Percentiles rank a stretch among this genome's conserved stretches.
phyloP scores from a whole-genome alignment of 2,113 vertebrate species.

The Cinclus cinclus region DNA sequence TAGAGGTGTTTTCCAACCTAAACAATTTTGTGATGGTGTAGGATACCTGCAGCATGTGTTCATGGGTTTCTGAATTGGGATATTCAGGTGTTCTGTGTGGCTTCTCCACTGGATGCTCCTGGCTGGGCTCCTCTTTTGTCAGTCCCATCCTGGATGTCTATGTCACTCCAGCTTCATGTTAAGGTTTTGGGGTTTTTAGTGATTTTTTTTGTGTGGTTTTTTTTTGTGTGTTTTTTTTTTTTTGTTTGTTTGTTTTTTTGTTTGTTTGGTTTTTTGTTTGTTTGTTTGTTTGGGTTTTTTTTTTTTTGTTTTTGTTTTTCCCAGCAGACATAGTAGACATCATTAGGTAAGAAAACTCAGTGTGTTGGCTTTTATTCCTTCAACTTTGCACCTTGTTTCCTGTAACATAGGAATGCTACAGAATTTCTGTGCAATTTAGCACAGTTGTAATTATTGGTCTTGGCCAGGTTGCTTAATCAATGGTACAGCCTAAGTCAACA shows the following conservation, averaged over 20 bases:
- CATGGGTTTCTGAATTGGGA: not conserved
- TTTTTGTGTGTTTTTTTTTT: not conserved
- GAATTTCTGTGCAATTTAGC: not conserved
- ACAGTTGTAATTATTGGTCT: not conserved
- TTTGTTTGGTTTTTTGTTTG: too few relatives aligned
- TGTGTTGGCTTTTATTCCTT: not conserved
- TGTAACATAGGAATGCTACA: fast-evolving
- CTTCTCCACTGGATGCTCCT: not conserved
- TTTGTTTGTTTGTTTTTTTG: not conserved
- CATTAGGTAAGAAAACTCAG: not conserved
- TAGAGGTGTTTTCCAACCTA: not conserved
- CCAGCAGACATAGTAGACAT: not conserved
- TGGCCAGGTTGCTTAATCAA: not conserved
- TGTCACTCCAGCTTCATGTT: not conserved
- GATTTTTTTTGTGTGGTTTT: too few relatives aligned
- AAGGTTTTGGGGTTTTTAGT: not conserved
- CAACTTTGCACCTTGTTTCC: not conserved
- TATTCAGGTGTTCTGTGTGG: not conserved
- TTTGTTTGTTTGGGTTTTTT: too few relatives aligned
- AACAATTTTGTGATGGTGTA: not conserved
- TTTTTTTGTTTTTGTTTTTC: not conserved
- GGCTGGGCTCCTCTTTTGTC: too few relatives aligned
- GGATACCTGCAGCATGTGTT: not conserved
- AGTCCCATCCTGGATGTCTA: not conserved
- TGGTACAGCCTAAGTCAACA: not conserved